Percentiles rank a stretch among this genome's conserved stretches.
Conservation (phyloP, 2,888 invertebrate species). For the Volucella zonaria region DNA sequence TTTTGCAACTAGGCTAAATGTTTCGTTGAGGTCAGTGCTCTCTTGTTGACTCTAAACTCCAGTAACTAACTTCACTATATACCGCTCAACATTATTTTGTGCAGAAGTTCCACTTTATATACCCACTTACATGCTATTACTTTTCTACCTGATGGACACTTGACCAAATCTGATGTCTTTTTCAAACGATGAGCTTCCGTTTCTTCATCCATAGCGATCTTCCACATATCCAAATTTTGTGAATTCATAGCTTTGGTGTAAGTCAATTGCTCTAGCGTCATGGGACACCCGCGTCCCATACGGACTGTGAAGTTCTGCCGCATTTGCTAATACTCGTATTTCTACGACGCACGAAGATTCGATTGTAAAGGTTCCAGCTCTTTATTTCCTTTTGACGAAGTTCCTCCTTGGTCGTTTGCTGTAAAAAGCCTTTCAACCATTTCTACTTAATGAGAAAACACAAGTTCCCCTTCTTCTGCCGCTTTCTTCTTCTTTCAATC, state of each 20-base stretch:
- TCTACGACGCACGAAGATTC: background rate
- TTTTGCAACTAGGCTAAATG: constrained; percentile 77
- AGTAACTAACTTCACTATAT: constrained; percentile 76
- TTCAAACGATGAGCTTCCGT: background rate
- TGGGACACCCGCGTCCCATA: too few relatives aligned
- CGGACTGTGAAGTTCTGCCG: too few relatives aligned
- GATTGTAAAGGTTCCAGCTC: background rate
- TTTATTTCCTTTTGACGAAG: background rate
- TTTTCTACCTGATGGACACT: background rate
- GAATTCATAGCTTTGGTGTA: too few relatives aligned
- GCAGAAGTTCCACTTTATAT: constrained; percentile 72
- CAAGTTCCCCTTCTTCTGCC: background rate
- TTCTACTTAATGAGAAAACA: background rate
- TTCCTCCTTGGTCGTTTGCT: background rate
- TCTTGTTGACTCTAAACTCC: constrained; percentile 75
- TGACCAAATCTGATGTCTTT: background rate
- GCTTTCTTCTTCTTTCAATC: background rate
- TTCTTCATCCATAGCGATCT: too few relatives aligned
- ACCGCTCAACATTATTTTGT: constrained; percentile 21
- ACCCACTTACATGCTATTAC: constrained; percentile 75
- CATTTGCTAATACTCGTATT: too few relatives aligned
- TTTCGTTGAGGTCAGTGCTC: constrained; percentile 76
- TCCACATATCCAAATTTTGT: too few relatives aligned
- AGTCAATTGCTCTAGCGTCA: too few relatives aligned
- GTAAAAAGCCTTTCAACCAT: background rate